These are phyloP conservation scores for Sarcophaga peregrina DNA, from an alignment of 1,140 invertebrate species.

Conservation along the genomic window DNA sequence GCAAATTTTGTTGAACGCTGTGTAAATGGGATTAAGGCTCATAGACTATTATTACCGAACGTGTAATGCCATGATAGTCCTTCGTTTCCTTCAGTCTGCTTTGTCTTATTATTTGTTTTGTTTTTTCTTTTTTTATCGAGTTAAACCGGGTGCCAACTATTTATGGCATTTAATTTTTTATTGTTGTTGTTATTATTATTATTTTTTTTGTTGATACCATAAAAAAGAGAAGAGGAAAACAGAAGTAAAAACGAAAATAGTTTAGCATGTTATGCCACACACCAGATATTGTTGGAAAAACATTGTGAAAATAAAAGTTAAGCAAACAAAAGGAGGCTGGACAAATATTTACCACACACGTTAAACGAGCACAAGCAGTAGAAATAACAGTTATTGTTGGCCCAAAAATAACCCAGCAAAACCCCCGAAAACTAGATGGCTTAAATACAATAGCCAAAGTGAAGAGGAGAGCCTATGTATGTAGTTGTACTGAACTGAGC, in stretches of 20 bases:
- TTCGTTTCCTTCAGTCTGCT: not conserved
- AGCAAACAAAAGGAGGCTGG: constrained; percentile 28
- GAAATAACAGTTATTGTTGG: constrained; percentile 19
- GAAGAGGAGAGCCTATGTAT: too few relatives aligned
- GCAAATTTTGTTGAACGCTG: not conserved
- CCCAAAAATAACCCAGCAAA: not conserved
- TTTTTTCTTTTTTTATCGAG: not conserved
- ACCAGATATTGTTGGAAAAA: not conserved
- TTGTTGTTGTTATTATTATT: not conserved
- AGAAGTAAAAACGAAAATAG: not conserved
- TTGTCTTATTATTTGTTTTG: not conserved
- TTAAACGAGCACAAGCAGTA: constrained; percentile 1
- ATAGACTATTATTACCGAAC: not conserved
- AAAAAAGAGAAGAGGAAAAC: not conserved
- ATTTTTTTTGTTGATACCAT: constrained; percentile 5
- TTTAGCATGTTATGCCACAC: not conserved
- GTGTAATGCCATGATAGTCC: not conserved
- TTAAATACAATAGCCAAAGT: too few relatives aligned
- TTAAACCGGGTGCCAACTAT: constrained; percentile 25
- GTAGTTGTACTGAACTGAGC: too few relatives aligned
- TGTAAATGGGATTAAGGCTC: not conserved
- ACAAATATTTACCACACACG: constrained; percentile 29
- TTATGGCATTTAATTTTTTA: not conserved
- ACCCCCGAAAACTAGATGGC: too few relatives aligned
- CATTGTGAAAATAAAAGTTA: constrained; percentile 1